Evolutionary conservation across 2,888 invertebrate genomes (phyloP).

Genomic region (Dasysyrphus tricinctus): DNA sequence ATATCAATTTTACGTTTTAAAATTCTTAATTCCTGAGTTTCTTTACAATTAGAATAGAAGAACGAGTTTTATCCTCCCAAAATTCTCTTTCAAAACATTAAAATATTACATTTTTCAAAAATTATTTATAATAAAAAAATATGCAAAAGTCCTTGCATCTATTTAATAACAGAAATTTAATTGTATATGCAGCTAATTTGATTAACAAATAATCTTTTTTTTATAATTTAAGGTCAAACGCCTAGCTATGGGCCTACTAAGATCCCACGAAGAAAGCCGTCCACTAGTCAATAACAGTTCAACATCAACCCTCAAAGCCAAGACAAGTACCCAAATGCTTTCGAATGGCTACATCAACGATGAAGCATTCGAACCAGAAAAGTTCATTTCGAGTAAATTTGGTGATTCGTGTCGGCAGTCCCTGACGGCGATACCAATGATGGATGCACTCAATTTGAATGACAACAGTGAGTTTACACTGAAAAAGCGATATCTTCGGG

Average conservation of each 20-base stretch:
- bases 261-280: constrained; percentile 88
- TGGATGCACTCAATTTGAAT: constrained; percentile 80
- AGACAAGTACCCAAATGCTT: constrained; percentile 78
- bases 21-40: no score
- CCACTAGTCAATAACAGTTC: constrained; percentile 88
- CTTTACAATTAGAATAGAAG: no score
- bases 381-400: constrained; percentile 81
- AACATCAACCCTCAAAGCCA: constrained; percentile 76
- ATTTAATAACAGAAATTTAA: no score
- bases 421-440: constrained; percentile 81
- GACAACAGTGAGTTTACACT: constrained; percentile 82
- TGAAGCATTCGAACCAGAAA: constrained; percentile 87
- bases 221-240: constrained; percentile 85
- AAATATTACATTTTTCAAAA: no score
- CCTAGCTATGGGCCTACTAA: constrained; percentile 89
- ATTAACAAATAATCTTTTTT: constrained; percentile 10
- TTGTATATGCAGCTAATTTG: no score
- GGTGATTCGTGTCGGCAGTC: constrained; percentile 83
- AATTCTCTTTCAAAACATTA: no score
- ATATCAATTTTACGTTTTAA: no score
- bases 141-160: no score
- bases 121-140: no score
- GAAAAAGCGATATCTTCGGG: constrained; percentile 81
- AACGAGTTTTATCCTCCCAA: no score
- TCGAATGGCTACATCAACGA: constrained; percentile 90